Conservation (phyloP, 2,797 vertebrate genomes). For the Halcyon leucocephala region DNA sequence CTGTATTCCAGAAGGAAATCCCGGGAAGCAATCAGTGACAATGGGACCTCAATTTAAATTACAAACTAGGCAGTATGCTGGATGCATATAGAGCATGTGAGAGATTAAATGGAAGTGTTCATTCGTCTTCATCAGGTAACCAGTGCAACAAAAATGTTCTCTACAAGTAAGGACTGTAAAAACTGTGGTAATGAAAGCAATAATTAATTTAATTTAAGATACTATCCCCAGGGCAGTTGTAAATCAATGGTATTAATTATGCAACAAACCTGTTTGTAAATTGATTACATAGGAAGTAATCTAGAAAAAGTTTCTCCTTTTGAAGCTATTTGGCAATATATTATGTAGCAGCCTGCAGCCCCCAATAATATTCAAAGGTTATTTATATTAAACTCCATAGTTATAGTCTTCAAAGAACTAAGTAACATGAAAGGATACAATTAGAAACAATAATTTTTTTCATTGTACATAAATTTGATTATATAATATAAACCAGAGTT, state of each 20-base stretch:
- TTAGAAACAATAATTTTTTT: neutral
- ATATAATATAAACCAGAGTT: neutral
- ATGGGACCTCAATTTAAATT: conserved; percentile 43
- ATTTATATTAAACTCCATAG: neutral
- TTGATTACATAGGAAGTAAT: neutral
- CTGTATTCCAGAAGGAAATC: conserved; percentile 41
- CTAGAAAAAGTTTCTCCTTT: neutral
- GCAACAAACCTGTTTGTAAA: conserved; percentile 16
- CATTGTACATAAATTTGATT: neutral
- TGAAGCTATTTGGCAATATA: neutral
- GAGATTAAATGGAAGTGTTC: neutral
- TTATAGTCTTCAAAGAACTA: neutral
- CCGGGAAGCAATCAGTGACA: conserved; percentile 25
- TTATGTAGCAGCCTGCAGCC: neutral
- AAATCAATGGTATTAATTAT: conserved; percentile 41
- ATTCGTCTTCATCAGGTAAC: conserved; percentile 19
- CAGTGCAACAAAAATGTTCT: neutral
- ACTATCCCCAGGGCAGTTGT: neutral
- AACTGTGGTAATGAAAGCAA: conserved; percentile 5
- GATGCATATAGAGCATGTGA: neutral
- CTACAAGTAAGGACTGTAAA: neutral
- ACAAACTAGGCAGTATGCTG: neutral
- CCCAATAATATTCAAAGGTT: neutral
- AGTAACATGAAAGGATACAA: neutral
- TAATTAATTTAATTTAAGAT: conserved; percentile 44